Evolutionary conservation across 2,888 invertebrate species (phyloP).

Genomic region (Pseudococcus viburni): DNA sequence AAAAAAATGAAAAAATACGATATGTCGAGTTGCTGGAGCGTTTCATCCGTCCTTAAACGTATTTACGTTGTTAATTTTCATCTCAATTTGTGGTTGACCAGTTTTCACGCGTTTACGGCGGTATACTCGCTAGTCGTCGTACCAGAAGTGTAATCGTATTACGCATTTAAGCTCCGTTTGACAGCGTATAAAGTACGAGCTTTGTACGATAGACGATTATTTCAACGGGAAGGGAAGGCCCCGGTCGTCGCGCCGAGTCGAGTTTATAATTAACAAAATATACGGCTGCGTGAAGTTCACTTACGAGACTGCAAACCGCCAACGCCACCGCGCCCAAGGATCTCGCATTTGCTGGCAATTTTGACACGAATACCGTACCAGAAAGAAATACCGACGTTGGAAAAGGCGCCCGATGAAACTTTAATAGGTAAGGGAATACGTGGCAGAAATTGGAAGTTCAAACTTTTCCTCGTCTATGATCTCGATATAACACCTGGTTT

Average conservation of each 20-base stretch:
- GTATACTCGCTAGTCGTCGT: background rate
- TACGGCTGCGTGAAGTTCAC: no score
- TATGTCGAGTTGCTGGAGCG: background rate
- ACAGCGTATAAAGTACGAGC: background rate
- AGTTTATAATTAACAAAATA: no score
- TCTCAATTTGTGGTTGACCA: conserved; percentile 41
- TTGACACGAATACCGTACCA: background rate
- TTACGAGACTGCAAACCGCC: no score
- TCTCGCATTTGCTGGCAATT: background rate
- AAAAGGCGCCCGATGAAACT: conserved; percentile 33
- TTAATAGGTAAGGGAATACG: conserved; percentile 35
- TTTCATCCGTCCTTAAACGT: background rate
- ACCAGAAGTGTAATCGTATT: conserved; percentile 30
- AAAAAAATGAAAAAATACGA: background rate
- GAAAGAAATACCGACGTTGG: conserved; percentile 5
- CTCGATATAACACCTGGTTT: conserved; percentile 36
- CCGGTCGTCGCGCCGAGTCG: no score
- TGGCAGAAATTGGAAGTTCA: background rate
- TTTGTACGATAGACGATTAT: conserved; percentile 20
- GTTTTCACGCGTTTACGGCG: conserved; percentile 22
- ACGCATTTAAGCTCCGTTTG: conserved; percentile 30
- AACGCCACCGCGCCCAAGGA: no score
- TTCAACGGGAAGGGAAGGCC: background rate
- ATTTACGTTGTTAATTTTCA: conserved; percentile 46
- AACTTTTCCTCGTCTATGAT: conserved; percentile 43